phyloP scores from a whole-genome alignment of 1,140 invertebrate species.

The Musca vetustissima region DNA sequence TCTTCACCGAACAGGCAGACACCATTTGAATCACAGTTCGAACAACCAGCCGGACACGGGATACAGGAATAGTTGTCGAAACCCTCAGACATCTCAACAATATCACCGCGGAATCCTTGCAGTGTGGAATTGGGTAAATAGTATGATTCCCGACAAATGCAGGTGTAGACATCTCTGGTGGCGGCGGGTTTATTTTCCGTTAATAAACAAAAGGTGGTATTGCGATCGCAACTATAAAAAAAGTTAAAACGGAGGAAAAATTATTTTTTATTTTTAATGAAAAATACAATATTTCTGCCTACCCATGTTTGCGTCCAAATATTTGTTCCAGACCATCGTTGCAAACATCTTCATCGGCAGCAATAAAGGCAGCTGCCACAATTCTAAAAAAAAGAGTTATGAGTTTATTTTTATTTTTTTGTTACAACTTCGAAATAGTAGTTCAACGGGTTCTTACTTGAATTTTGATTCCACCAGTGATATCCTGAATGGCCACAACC shows the following conservation, averaged over 20 bases:
- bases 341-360: conserved; percentile 53
- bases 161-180: conserved; percentile 55
- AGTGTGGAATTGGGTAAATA: conserved; percentile 57
- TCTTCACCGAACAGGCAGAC: conserved; percentile 58
- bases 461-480: conserved; percentile 49
- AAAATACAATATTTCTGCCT: conserved; percentile 8
- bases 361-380: conserved; percentile 54
- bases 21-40: conserved; percentile 58
- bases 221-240: conserved; percentile 50
- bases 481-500: conserved; percentile 55
- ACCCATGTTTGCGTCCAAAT: conserved; percentile 53
- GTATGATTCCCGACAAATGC: conserved; percentile 57
- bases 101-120: conserved; percentile 56
- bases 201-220: conserved; percentile 53
- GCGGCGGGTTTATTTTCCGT: conserved; percentile 43
- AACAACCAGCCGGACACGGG: conserved; percentile 62
- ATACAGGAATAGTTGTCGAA: conserved; percentile 60
- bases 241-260: background rate
- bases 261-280: no score
- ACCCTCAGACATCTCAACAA: conserved; percentile 55
- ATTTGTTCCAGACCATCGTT: conserved; percentile 55
- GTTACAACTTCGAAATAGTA: no score
- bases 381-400: conserved; percentile 38
- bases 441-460: no score
- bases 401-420: background rate